Evolutionary conservation across 2,113 vertebrate species (phyloP), one percentile per base, ranked within the genome.

Genomic region (Sinosuthora webbiana): DNA sequence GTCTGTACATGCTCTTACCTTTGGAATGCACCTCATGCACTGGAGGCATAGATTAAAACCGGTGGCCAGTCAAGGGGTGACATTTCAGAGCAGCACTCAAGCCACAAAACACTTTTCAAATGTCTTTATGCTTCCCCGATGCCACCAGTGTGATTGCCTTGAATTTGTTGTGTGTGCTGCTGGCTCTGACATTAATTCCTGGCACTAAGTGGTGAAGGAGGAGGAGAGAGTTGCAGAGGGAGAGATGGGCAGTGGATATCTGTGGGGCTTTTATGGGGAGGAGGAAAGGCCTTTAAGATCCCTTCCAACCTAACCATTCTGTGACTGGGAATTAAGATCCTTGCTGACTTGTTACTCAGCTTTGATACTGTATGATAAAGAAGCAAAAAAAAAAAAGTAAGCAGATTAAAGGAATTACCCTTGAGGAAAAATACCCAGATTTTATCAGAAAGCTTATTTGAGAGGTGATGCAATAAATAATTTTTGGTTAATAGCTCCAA

Each of bases 401-500:
- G 45, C 53, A 94, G 80, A 95, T 93, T 91, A 95, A 96, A 97
- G 55, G 63, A 96, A 92, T 92, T 33, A 25, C 87, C 79, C 81
- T 93, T 95, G 85, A 95, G 94, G 91, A 39, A 50, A 96, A 45
- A 67, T 35, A 21, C 0, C 44, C 57, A 92, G 84, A 79, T 94
- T 87, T 94, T 56, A 60, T 94, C 91, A 97, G 87, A 94, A 95
- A 96, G 69, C 87, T 96, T 93, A 80, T 94, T 76, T 96, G 60
- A 78, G 93, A 91, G 71, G 76, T 93, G 67, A 81, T 68, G 27
- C 37, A 49, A 94, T 94, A 78, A 85, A 89, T 96, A 67, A 95
- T 93, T 93, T 87, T 90, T 86, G 76, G 60, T 87, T 96, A 94
- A 70, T 10, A 67, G 89, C 77, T 92, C 89, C 20, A 33, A 92